Evolutionary conservation across 1,140 invertebrate species (phyloP), one percentile per base, ranked within the genome.

Genomic region (Bicyclus anynana): DNA sequence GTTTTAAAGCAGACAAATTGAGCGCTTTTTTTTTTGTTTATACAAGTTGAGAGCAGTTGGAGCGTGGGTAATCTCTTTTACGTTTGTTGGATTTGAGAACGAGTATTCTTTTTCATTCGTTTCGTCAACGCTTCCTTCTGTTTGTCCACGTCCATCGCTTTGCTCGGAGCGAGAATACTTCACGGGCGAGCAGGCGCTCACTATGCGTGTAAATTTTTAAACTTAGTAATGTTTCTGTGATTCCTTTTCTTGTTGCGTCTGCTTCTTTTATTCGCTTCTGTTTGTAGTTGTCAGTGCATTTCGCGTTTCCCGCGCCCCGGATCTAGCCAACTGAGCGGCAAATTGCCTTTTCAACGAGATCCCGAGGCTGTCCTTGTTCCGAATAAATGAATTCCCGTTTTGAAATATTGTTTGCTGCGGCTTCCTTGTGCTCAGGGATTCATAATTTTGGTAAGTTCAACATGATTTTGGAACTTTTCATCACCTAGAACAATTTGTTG

Each of bases 51-150:
- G 72, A 80, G 73, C 82, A 85, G 77, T 80, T 80, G 73, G 78
- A 82, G 78, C 80, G 79, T 75, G 65, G 74, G 83, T 86, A 88
- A 88, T 88, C 81, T 85, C 81, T 82, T 87, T 87, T 87, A 74
- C 77, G 80, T 87, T 84, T 80, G 84, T 82, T 77, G 69, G 80
- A 84, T 84, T 84, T 77, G 78, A 81, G 81, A 79, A 72, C 63
- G 63, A 53, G 67, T 72, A 64, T 80, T 80, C 71, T 78, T 83
- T 84, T 81, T 80, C 74, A 72, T 76, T 76, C 71, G 70, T 78
- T 76, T 77, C 77, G 72, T 83, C 80, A 80, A 74, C 72, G 70
- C 60, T 67, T 69, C 61, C 70, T 81, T 69, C 64, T 81, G 73
- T 85, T 87, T 84, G 77, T 81, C 62, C 66, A 54, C 58, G 65